Evolutionary conservation across 2,888 invertebrate species (phyloP).

Genomic region (Apamea epomidion): DNA sequence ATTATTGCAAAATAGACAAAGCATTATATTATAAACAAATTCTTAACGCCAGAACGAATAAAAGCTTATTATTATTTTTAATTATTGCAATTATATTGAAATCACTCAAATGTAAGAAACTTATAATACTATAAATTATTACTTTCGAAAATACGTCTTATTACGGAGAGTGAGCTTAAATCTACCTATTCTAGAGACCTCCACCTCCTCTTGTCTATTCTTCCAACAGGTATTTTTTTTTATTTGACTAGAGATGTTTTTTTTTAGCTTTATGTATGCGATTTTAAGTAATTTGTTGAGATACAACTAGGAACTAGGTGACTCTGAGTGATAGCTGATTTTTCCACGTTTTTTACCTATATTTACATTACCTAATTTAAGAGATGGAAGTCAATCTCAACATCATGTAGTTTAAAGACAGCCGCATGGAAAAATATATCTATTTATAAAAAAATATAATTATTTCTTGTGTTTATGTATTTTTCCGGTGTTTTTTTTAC

Average conservation of each 20-base stretch:
- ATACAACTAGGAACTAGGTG: slow-evolving; percentile 73
- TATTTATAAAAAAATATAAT: slow-evolving; percentile 61
- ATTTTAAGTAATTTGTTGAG: slow-evolving; percentile 8
- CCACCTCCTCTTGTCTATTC: slow-evolving; percentile 14
- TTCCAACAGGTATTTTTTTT: background rate
- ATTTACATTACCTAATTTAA: slow-evolving; percentile 18
- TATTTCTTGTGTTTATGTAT: slow-evolving; percentile 59
- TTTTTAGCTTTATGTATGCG: slow-evolving; percentile 4
- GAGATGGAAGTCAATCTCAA: slow-evolving; percentile 44
- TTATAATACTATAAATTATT: slow-evolving; percentile 38
- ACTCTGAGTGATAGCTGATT: slow-evolving; percentile 66
- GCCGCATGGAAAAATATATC: slow-evolving; percentile 62
- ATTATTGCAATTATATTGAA: slow-evolving; percentile 42
- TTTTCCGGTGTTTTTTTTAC: slow-evolving; percentile 65
- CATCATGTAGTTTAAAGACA: slow-evolving; percentile 7
- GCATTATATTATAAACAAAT: slow-evolving; percentile 22
- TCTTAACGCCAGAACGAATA: slow-evolving; percentile 27
- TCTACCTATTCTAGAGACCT: slow-evolving; percentile 33
- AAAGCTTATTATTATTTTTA: slow-evolving; percentile 18
- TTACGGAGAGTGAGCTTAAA: background rate
- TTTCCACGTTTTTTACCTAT: slow-evolving; percentile 6
- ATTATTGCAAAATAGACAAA: slow-evolving; percentile 36
- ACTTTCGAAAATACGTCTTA: slow-evolving; percentile 41
- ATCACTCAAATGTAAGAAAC: slow-evolving; percentile 18
- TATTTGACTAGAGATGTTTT: slow-evolving; percentile 11